These are phyloP conservation scores for Diadophis punctatus DNA, from an alignment of 2,113 vertebrate genomes.

Conservation along the genomic window DNA sequence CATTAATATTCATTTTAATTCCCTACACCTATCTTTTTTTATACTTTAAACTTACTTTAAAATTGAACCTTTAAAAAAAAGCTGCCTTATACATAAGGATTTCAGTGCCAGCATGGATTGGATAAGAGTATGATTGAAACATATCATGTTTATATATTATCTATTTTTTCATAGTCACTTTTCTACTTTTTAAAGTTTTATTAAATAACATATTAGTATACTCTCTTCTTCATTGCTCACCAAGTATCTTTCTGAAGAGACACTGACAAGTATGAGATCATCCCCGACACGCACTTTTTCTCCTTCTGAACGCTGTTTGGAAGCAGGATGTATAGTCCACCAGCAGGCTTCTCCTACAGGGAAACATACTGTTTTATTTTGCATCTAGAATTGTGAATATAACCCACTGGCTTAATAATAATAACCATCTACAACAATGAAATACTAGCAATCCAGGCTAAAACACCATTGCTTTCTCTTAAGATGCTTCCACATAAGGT, in stretches of 20 bases:
- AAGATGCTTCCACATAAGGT: neutral
- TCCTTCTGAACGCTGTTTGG: slow-evolving; percentile 88
- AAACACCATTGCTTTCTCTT: neutral
- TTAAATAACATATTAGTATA: neutral
- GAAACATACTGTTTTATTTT: neutral
- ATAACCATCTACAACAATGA: neutral
- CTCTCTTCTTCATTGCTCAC: slow-evolving; percentile 69
- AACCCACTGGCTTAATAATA: neutral
- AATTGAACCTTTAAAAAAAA: neutral
- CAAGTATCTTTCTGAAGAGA: slow-evolving; percentile 95
- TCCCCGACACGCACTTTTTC: slow-evolving; percentile 96
- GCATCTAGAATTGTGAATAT: neutral
- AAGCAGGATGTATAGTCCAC: slow-evolving; percentile 84
- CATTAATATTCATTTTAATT: neutral
- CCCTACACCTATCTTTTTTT: neutral
- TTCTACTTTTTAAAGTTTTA: neutral
- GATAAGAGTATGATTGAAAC: neutral
- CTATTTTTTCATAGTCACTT: neutral
- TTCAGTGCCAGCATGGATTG: neutral
- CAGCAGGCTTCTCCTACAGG: slow-evolving; percentile 86
- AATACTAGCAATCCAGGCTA: neutral
- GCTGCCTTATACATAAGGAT: neutral
- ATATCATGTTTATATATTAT: neutral
- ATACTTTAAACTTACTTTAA: neutral
- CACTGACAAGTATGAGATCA: slow-evolving; percentile 95